These are phyloP conservation scores for Crotalus viridis DNA, from an alignment of 2,113 vertebrate species.

Conservation along the genomic window DNA sequence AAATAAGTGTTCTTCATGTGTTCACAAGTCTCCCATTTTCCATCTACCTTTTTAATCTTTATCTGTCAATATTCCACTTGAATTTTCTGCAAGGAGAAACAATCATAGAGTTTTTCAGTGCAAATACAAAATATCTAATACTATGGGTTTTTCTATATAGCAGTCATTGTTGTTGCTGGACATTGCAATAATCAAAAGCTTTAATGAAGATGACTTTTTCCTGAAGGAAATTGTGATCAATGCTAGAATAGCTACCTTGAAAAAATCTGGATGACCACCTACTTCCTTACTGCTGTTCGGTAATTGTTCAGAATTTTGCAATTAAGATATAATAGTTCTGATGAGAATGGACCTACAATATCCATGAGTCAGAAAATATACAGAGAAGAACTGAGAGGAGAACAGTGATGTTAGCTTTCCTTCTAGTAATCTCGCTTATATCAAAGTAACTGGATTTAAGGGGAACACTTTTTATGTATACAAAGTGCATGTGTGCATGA, in stretches of 20 bases:
- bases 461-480: not conserved
- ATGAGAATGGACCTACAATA: not conserved
- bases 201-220: not conserved
- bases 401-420: not conserved
- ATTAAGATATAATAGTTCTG: not conserved
- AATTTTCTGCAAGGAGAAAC: not conserved
- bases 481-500: not conserved
- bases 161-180: not conserved
- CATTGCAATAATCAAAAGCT: not conserved
- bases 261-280: not conserved
- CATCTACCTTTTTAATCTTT: not conserved
- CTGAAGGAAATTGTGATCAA: not conserved
- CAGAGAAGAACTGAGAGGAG: not conserved
- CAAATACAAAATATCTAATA: not conserved
- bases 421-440: not conserved
- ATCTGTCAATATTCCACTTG: not conserved
- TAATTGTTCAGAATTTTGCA: not conserved
- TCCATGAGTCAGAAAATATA: not conserved
- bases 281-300: not conserved
- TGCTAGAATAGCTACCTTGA: not conserved
- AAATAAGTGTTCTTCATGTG: not conserved
- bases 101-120: not conserved
- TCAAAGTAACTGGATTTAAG: not conserved
- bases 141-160: not conserved
- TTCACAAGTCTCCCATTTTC: not conserved